Base-by-base conservation (phyloP, 2,797 vertebrate genomes). In the Diplodus sargus region DNA sequence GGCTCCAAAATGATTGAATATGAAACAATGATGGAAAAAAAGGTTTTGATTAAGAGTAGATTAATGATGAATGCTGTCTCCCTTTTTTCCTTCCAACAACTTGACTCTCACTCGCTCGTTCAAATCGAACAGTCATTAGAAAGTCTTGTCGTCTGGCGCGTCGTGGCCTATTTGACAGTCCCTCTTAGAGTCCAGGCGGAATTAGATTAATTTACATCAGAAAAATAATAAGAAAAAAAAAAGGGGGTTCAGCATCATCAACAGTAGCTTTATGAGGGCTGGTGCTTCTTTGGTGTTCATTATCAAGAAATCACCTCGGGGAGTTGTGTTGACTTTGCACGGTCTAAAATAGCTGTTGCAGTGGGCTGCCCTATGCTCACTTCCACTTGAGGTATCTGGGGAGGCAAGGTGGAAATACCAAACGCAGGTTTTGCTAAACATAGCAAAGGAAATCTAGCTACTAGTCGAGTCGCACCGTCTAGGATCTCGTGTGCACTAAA, bases 251-350 rank as follows among this genome's bases (percentile, higher is more conserved):
- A 94, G 90, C 89, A 74, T 94, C 90, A 92, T 94, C 84, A 39
- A 85, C 74, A 66, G 83, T 2, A 91, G 92, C 90, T 94, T 93
- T 90, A 92, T 92, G 91, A 95, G 91, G 90, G 90, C 89, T 90
- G 93, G 93, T 94, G 93, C 92, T 90, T 93, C 93, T 93, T 93
- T 94, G 95, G 90, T 95, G 94, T 94, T 95, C 93, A 95, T 95
- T 95, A 95, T 95, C 93, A 92, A 91, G 87, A 92, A 93, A 93
- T 94, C 92, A 93, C 94, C 91, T 92, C 84, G 62, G 94, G 93
- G 94, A 95, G 89, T 85, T 65, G 52, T 93, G 93, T 95, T 95
- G 95, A 94, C 93, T 94, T 92, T 89, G 88, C 93, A 85, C 87
- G 83, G 81, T 91, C 92, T 92, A 87, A 94, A 95, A 95, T 95